Conservation (phyloP, 2,113 vertebrate genomes). For the Cranoglanis bouderius region DNA sequence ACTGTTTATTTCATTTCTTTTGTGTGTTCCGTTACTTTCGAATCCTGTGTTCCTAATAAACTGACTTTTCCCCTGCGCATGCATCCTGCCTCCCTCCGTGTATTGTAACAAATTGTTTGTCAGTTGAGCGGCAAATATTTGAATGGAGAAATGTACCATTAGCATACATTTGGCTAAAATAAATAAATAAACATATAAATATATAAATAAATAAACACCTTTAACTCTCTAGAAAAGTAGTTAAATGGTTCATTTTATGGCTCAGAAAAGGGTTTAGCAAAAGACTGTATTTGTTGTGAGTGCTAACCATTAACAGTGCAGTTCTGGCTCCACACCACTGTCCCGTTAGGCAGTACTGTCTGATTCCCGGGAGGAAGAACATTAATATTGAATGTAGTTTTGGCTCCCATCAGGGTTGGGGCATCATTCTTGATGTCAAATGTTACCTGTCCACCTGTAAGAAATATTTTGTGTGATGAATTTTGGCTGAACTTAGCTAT, state of each 20-base stretch:
- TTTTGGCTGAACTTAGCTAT: background rate
- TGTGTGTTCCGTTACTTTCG: too few relatives aligned
- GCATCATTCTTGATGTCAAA: conserved; percentile 84
- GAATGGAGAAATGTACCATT: background rate
- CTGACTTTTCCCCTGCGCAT: too few relatives aligned
- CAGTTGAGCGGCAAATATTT: background rate
- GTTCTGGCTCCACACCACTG: conserved; percentile 82
- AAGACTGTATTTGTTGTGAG: background rate
- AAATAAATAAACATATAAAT: background rate
- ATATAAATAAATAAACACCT: background rate
- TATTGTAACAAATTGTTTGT: too few relatives aligned
- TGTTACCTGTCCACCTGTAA: conserved; percentile 81
- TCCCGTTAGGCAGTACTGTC: conserved; percentile 77
- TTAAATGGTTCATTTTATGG: background rate
- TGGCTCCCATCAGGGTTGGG: conserved; percentile 84
- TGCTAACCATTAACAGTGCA: conserved; percentile 80
- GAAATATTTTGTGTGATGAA: background rate
- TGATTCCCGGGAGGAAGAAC: conserved; percentile 85
- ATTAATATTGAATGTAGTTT: conserved; percentile 80
- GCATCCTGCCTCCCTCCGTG: too few relatives aligned
- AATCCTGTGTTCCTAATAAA: too few relatives aligned
- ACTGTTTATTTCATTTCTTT: too few relatives aligned
- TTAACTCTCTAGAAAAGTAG: background rate
- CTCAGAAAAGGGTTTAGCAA: background rate
- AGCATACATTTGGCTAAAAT: background rate